Percentiles rank a stretch among this genome's conserved stretches.
These are phyloP conservation scores for Noctua pronuba DNA, from an alignment of 2,888 invertebrate species.

Conservation along the genomic window DNA sequence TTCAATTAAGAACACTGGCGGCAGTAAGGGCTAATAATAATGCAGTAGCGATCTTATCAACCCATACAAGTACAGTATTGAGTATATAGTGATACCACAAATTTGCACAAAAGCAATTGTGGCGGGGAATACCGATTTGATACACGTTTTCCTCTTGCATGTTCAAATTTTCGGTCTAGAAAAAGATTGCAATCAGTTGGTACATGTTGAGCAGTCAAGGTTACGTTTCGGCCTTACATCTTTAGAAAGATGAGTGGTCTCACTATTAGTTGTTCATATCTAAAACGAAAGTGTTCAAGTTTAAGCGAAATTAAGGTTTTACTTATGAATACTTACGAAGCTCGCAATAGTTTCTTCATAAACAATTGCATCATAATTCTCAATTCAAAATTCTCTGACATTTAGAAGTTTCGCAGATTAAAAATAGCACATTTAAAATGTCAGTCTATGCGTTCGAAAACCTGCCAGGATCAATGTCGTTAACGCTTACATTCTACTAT, in stretches of 20 bases:
- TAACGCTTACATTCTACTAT: conserved; percentile 41
- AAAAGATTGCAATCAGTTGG: conserved; percentile 31
- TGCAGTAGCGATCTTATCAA: conserved; percentile 44
- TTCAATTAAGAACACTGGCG: conserved; percentile 39
- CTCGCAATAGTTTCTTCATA: background rate
- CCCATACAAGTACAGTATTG: conserved; percentile 9
- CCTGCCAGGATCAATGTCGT: conserved; percentile 41
- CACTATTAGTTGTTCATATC: background rate
- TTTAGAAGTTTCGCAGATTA: conserved; percentile 34
- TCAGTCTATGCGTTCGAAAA: conserved; percentile 39
- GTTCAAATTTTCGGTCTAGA: conserved; percentile 24
- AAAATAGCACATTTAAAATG: conserved; percentile 49
- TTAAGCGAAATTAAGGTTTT: background rate
- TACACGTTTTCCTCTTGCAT: conserved; percentile 41
- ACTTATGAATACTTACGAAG: background rate
- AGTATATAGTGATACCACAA: conserved; percentile 26
- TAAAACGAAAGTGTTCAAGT: background rate
- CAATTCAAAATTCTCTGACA: conserved; percentile 31
- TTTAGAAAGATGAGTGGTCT: conserved; percentile 3
- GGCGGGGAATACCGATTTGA: conserved; percentile 40
- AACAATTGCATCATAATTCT: background rate
- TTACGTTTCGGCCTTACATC: background rate
- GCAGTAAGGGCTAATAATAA: conserved; percentile 37
- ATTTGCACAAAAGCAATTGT: conserved; percentile 36
- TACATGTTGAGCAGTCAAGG: conserved; percentile 20